Base-by-base conservation (phyloP, 1,140 invertebrate species). In the Protaetia brevitarsis region DNA sequence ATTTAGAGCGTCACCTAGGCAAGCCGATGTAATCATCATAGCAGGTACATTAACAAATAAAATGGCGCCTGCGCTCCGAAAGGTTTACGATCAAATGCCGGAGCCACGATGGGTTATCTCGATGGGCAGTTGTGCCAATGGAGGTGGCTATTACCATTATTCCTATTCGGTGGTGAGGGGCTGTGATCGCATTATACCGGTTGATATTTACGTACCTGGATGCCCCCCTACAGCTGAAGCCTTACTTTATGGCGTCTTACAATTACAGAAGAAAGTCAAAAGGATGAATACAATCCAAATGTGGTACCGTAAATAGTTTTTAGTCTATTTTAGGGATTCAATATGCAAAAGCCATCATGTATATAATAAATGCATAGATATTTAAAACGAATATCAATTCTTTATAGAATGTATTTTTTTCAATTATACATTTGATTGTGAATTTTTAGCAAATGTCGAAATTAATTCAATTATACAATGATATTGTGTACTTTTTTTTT, bases 151-250 rank as follows among this genome's bases (percentile, higher is more conserved):
- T 78, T 95, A 95, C 78, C 92, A 95, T 81, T 95, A 95, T 78
- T 93, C 93, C 0, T 96, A 96, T 77, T 89, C 91, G 11, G 93
- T 95, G 37, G 90, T 96, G 0, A 79, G 94, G 71, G 94, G 94
- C 4, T 95, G 92, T 81, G 94, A 96, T 80, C 84, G 94, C 67
- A 91, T 96, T 71, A 85, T 95, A 69, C 93, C 95, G 71, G 95
- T 98, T 63, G 96, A 98, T 79, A 95, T 98, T 74, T 98, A 97
- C 80, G 94, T 97, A 66, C 95, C 95, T 73, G 94, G 92, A n/a
- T 97, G 95, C 85, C 95, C 95, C 59, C 95, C 95, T 45, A 94
- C 94, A 0, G 95, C 95, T 11, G 95, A 97, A 82, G 95, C 95
- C 8, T 80, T 97, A 1, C 79, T 97, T 57, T 97, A 97, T 78